phyloP scores from a whole-genome alignment of 1,140 invertebrate species.

The Drosophila nannoptera region DNA sequence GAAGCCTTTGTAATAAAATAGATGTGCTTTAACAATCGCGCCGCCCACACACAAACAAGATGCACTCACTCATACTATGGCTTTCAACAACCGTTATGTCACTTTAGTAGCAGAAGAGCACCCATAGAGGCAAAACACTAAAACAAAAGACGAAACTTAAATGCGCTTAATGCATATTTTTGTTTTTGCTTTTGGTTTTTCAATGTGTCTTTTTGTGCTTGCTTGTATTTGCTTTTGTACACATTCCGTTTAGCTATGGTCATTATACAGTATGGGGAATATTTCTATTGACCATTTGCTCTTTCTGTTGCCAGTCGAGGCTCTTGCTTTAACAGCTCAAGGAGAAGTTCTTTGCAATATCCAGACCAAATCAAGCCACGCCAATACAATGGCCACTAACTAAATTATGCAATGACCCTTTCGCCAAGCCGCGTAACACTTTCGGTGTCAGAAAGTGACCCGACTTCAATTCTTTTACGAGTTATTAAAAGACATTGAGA shows the following conservation, averaged over 20 bases:
- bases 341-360: conserved; percentile 40
- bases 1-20: not conserved
- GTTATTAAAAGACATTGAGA: conserved; percentile 20
- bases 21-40: conserved; percentile 26
- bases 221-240: conserved; percentile 50
- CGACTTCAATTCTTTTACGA: not conserved
- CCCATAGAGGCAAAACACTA: conserved; percentile 22
- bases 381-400: conserved; percentile 8
- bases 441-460: conserved; percentile 15
- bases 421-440: conserved; percentile 37
- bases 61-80: conserved; percentile 7
- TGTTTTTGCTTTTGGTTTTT: conserved; percentile 44
- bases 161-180: conserved; percentile 59
- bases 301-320: conserved; percentile 19
- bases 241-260: conserved; percentile 50
- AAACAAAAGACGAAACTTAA: conserved; percentile 42
- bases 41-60: not conserved
- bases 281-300: conserved; percentile 19
- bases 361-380: conserved; percentile 17
- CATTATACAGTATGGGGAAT: conserved; percentile 22
- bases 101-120: conserved; percentile 51
- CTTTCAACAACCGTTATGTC: conserved; percentile 64
- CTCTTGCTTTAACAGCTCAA: conserved; percentile 31
- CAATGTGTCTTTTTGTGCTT: conserved; percentile 1
- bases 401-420: conserved; percentile 61